These are phyloP conservation scores for Lepeophtheirus salmonis DNA, from an alignment of 1,140 invertebrate genomes.

Conservation along the genomic window DNA sequence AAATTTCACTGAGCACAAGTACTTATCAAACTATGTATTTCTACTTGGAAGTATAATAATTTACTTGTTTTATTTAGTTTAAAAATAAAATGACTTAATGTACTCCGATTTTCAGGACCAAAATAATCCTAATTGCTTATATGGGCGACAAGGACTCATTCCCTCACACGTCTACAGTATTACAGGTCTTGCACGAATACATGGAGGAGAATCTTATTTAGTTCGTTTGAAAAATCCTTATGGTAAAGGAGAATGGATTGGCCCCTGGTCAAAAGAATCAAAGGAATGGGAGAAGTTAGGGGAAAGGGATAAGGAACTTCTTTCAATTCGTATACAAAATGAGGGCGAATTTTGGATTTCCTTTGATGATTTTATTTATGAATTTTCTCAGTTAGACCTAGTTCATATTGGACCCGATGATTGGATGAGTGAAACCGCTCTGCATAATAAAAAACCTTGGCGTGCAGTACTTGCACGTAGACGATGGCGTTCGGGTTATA, in stretches of 20 bases:
- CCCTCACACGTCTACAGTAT: too few species aligned
- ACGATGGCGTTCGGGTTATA: slow-evolving; percentile 44
- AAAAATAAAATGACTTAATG: too few species aligned
- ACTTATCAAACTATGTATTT: too few species aligned
- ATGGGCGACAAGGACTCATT: too few species aligned
- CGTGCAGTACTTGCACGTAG: slow-evolving; percentile 45
- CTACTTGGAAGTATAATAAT: too few species aligned
- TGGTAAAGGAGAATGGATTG: slow-evolving; percentile 45
- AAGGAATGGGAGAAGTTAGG: slow-evolving; percentile 44
- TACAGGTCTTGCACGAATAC: too few species aligned
- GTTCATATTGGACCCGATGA: slow-evolving; percentile 56
- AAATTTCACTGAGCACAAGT: too few species aligned
- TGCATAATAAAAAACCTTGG: slow-evolving; percentile 47
- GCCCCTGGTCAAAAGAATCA: slow-evolving; percentile 41
- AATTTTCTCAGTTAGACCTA: slow-evolving; percentile 49
- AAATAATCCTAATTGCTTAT: too few species aligned
- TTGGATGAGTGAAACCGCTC: slow-evolving; percentile 44
- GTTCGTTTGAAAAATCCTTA: slow-evolving; percentile 43
- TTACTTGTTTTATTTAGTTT: too few species aligned
- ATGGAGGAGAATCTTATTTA: slow-evolving; percentile 30
- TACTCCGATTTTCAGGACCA: too few species aligned
- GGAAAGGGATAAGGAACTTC: slow-evolving; percentile 41
- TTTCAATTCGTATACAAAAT: slow-evolving; percentile 38
- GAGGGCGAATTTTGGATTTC: slow-evolving; percentile 57
- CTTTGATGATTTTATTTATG: slow-evolving; percentile 46